Percentiles rank a stretch among this genome's conserved stretches.
Evolutionary conservation across 1,140 invertebrate genomes (phyloP).

Genomic region (Theocolax elegans): DNA sequence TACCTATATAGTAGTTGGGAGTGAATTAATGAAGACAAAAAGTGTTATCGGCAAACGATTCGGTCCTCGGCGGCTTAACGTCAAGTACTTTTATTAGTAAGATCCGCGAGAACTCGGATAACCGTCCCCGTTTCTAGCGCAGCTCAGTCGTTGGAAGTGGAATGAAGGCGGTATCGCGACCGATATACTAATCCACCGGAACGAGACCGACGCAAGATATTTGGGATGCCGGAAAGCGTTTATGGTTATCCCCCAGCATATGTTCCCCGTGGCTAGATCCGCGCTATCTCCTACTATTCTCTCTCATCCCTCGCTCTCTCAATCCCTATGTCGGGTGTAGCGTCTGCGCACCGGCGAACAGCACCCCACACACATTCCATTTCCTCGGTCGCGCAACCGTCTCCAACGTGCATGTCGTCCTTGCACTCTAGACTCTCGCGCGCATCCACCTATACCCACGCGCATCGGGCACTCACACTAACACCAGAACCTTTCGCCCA

Average conservation of each 20-base stretch:
- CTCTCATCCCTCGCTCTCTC: neutral
- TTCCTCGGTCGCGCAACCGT: neutral
- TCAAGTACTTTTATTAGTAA: conserved; percentile 12
- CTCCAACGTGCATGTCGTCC: no score
- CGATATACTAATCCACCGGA: conserved; percentile 16
- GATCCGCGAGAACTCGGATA: neutral
- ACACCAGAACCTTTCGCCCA: neutral
- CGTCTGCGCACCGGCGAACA: neutral
- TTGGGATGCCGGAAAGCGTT: conserved; percentile 26
- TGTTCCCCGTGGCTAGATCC: neutral
- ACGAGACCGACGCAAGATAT: conserved; percentile 9
- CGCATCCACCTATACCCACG: neutral
- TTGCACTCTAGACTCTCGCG: no score
- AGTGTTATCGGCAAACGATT: no score
- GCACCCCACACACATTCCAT: conserved; percentile 2
- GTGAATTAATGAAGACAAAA: no score
- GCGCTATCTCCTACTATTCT: neutral
- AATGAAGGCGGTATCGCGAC: neutral
- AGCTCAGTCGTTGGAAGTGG: no score
- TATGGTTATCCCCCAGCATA: conserved; percentile 22
- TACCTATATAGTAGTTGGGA: no score
- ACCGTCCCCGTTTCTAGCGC: no score
- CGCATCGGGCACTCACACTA: no score
- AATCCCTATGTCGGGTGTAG: neutral
- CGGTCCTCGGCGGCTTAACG: no score